Conservation (phyloP, 2,888 invertebrate species). For the Ryuthela nishihirai region DNA sequence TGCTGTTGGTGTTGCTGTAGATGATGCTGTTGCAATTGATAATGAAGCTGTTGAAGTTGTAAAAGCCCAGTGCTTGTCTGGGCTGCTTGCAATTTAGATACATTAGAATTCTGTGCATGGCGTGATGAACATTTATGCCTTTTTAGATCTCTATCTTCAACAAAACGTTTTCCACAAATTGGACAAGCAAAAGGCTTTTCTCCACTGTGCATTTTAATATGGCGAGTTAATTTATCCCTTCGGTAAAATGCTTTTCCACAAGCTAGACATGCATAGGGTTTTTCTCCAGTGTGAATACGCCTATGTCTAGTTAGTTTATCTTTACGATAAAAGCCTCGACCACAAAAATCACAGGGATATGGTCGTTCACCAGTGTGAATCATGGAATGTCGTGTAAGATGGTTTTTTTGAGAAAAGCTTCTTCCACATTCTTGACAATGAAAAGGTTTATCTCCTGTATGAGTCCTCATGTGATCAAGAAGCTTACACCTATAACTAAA, state of each 20-base stretch:
- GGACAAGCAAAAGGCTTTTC: slow-evolving; percentile 39
- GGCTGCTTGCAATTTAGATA: slow-evolving; percentile 12
- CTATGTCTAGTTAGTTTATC: slow-evolving; percentile 43
- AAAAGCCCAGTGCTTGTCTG: slow-evolving; percentile 23
- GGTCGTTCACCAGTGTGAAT: slow-evolving; percentile 45
- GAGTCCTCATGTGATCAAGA: slow-evolving; percentile 44
- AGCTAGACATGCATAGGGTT: slow-evolving; percentile 37
- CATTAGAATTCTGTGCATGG: slow-evolving; percentile 28
- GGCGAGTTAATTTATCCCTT: slow-evolving; percentile 37
- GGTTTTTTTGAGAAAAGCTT: slow-evolving; percentile 45
- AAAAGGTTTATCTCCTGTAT: slow-evolving; percentile 45
- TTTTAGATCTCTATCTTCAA: slow-evolving; percentile 37
- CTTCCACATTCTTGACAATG: slow-evolving; percentile 44
- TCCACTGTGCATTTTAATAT: slow-evolving; percentile 40
- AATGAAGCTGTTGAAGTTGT: slow-evolving; percentile 35
- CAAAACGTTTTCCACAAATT: slow-evolving; percentile 37
- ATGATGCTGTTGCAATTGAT: slow-evolving; percentile 36
- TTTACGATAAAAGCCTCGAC: slow-evolving; percentile 44
- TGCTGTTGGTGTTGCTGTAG: slow-evolving; percentile 11
- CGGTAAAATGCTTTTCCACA: slow-evolving; percentile 39
- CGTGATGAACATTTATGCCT: slow-evolving; percentile 38
- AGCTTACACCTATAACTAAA: slow-evolving; percentile 45
- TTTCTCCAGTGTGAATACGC: slow-evolving; percentile 40
- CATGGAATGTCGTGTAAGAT: slow-evolving; percentile 44
- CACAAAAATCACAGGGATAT: slow-evolving; percentile 44